Base-by-base conservation (phyloP, 2,797 vertebrate species). In the Anguilla obscura region DNA sequence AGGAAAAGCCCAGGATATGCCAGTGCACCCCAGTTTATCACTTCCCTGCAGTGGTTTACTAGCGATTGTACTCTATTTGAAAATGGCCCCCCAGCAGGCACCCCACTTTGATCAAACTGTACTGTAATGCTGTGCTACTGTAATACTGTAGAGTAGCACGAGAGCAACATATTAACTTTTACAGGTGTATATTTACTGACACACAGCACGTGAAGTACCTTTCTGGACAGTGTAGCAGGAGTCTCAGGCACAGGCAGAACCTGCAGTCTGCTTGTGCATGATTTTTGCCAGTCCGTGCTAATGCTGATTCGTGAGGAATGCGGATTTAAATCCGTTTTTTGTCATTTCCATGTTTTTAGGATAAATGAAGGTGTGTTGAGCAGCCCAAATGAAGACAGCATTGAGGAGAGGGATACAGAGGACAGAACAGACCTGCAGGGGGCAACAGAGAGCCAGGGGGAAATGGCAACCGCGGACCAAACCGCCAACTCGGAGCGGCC, bases 361-460 rank as follows among this genome's bases (percentile, higher is more conserved):
- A 96, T 96, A 12, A 92, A 91, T 0, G 94, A 95, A 87, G 89
- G 79, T 84, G 91, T 91, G 0, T 30, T 87, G 0, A 89, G 86
- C 76, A 82, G 89, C 83, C 91, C 89, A 40, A 87, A 88, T 14
- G 90, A 90, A 84, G 92, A 93, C 30, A 58, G 90, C 0, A 89
- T 4, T 1, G 90, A 91, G 6, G 92, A 93, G 69, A 87, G 33
- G 0, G 91, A 93, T 16, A 80, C 90, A 4, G 92, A 93, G 24
- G 84, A 89, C 0, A 24, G 90, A 33, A 54, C 58, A 66, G 85
- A 88, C 36, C 83, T 89, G 4, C 88, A 4, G 56, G 80, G 9
- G 0, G 83, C 79, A 9, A 74, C 30, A 9, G 90, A 91, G 69
- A 87, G 66, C 87, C 91, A 91, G 63, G 36, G 86, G 30, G 86